Conservation (phyloP, 1,140 invertebrate genomes). For the Ceratina japonica region DNA sequence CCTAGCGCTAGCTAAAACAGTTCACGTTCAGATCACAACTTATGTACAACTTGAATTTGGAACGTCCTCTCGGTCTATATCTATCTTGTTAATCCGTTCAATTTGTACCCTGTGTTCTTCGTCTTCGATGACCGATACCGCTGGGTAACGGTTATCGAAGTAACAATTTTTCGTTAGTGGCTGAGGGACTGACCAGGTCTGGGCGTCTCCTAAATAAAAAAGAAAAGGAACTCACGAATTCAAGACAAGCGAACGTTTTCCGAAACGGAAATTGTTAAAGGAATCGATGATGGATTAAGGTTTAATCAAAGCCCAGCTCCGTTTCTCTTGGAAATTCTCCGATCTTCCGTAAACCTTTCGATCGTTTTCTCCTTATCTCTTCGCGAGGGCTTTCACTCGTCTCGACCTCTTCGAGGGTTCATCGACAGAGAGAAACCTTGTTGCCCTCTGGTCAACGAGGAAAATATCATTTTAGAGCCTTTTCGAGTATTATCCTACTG, state of each 20-base stretch:
- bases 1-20: slow-evolving; percentile 19
- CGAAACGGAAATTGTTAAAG: neutral
- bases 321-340: too few species aligned
- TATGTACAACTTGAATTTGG: neutral
- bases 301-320: neutral
- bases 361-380: neutral
- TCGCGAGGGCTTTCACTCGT: neutral
- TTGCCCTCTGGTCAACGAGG: slow-evolving; percentile 5
- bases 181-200: neutral
- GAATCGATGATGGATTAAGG: neutral
- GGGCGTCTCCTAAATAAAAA: too few species aligned
- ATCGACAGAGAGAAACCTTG: slow-evolving; percentile 1
- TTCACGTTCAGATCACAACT: neutral
- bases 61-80: too few species aligned
- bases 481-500: slow-evolving; percentile 68
- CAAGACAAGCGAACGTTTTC: neutral
- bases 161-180: slow-evolving; percentile 7
- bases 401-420: neutral
- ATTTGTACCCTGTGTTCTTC: slow-evolving; percentile 42
- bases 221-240: neutral
- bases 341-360: neutral
- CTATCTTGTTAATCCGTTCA: neutral
- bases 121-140: neutral
- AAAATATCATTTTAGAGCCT: slow-evolving; percentile 55
- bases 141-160: neutral